Percentiles rank a stretch among this genome's conserved stretches.
phyloP scores from a whole-genome alignment of 2,888 invertebrate genomes.

The Pandemis heparana region DNA sequence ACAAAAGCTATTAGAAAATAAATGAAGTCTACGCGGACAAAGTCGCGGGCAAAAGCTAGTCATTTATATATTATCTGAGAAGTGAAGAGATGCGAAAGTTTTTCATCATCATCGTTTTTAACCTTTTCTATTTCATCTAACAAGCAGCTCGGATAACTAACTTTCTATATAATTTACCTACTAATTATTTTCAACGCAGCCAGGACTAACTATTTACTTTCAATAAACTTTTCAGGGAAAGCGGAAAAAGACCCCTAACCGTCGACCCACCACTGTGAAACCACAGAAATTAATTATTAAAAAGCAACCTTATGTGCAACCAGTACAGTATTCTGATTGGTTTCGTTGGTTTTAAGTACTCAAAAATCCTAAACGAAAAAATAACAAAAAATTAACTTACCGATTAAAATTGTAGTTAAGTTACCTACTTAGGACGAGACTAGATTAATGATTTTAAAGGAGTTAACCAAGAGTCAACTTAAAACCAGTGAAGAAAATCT shows the following conservation, averaged over 20 bases:
- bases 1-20: too few relatives aligned
- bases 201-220: slow-evolving; percentile 23
- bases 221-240: slow-evolving; percentile 64
- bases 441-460: too few relatives aligned
- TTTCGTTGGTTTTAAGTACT: slow-evolving; percentile 45
- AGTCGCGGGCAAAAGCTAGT: too few relatives aligned
- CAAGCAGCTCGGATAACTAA: slow-evolving; percentile 23
- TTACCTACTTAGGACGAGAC: too few relatives aligned
- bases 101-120: neutral
- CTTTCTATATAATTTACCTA: slow-evolving; percentile 37
- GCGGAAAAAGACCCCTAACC: slow-evolving; percentile 58
- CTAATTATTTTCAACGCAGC: slow-evolving; percentile 44
- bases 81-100: neutral
- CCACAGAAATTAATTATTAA: slow-evolving; percentile 56
- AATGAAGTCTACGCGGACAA: too few relatives aligned
- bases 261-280: slow-evolving; percentile 53
- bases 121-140: slow-evolving; percentile 11
- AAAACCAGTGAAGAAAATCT: too few relatives aligned
- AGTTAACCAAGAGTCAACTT: too few relatives aligned
- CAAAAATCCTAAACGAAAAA: too few relatives aligned
- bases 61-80: too few relatives aligned
- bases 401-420: too few relatives aligned
- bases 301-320: slow-evolving; percentile 48
- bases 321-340: slow-evolving; percentile 62
- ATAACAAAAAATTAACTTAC: too few relatives aligned